These are phyloP conservation scores for Hydropsyche betteni DNA, from an alignment of 2,888 invertebrate genomes.

Conservation along the genomic window DNA sequence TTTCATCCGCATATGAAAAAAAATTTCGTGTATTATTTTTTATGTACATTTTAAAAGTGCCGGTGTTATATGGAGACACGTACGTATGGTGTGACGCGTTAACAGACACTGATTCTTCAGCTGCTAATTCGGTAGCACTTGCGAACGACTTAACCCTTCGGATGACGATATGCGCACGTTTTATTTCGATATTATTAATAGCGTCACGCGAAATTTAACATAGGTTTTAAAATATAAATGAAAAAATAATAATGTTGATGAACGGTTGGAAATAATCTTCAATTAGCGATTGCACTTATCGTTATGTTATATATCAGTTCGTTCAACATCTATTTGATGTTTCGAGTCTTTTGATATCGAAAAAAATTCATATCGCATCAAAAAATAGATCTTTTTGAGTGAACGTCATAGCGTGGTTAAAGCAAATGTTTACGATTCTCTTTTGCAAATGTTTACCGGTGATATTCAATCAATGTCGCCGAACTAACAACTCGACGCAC, in stretches of 20 bases:
- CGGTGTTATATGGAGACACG: conserved; percentile 28
- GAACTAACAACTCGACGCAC: too few species aligned
- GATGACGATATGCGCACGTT: background rate
- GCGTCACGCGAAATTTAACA: background rate
- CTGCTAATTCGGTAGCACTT: conserved; percentile 37
- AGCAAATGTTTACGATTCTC: too few species aligned
- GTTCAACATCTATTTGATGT: too few species aligned
- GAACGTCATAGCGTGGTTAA: background rate
- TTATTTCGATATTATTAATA: background rate
- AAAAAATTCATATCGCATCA: background rate
- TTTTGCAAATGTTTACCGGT: too few species aligned
- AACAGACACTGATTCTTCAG: conserved; percentile 37
- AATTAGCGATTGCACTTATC: too few species aligned
- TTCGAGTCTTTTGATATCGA: too few species aligned
- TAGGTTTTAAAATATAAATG: too few species aligned
- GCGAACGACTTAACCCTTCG: conserved; percentile 37
- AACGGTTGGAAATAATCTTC: too few species aligned
- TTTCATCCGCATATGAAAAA: too few species aligned
- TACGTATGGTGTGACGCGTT: conserved; percentile 37
- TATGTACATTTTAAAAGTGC: conserved; percentile 1
- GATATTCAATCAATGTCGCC: too few species aligned
- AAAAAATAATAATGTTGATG: too few species aligned
- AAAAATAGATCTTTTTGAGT: conserved; percentile 3
- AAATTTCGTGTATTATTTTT: background rate
- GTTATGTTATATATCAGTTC: too few species aligned